Evolutionary conservation across 2,797 vertebrate genomes (phyloP), one percentile per base, ranked within the genome.

Genomic region (Micropoecilia bifurca): DNA sequence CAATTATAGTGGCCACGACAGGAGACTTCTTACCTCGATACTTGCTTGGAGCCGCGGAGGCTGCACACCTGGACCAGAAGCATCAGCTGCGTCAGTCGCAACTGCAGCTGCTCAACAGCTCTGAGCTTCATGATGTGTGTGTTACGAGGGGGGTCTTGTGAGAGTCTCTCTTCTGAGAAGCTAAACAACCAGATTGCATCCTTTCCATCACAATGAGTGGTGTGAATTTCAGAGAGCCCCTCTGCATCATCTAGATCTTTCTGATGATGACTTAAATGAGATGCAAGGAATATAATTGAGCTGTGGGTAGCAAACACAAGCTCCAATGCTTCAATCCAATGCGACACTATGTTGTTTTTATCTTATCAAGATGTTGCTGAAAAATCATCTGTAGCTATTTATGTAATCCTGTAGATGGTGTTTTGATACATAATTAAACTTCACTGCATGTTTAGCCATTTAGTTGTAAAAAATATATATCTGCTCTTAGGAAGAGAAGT

Each of bases 51-150:
- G 72, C 77, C 81, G 79, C 76, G 85, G 88, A 74, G 79, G 53
- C 25, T 3, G 73, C 74, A 84, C 91, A 92, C 88, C 89, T 92
- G 89, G 76, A 88, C 90, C 87, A 88, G 78, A 85, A 87, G 84
- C 78, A 83, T 63, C 83, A 90, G 90, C 88, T 89, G 89, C 78
- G 80, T 82, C 81, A 71, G 85, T 84, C 85, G 66, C 87, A 82
- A 88, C 80, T 92, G 87, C 85, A 82, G 83, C 66, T 80, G 85
- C 88, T 93, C 89, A 90, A 85, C 89, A 77, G 80, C 74, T 53
- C 47, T 76, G 79, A 87, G 71, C 79, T 91, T 90, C 90, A 87
- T 87, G 87, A 89, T 10, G 76, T 53, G 80, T 53, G 80, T 53
- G 82, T 83, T 75, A 83, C 82, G 76, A 78, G 30, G 33, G 48